A percentile compares a stretch with the other conserved stretches of the same genome.
phyloP scores from a whole-genome alignment of 2,797 vertebrate species.

The Epinephelus coioides region DNA sequence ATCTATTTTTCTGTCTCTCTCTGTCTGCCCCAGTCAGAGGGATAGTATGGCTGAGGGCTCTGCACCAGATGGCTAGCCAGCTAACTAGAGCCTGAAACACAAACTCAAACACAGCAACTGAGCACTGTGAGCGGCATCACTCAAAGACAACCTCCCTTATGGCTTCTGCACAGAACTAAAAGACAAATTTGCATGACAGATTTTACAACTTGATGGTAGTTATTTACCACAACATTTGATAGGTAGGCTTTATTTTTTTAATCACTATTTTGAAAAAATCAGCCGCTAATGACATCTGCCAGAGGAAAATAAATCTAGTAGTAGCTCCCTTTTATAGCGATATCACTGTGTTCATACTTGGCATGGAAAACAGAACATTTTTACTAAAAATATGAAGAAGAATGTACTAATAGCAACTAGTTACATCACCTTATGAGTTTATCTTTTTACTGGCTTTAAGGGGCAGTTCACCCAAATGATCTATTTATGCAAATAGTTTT shows the following conservation, averaged over 20 bases:
- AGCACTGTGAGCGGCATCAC: slow-evolving; percentile 42
- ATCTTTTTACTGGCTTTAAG: not conserved
- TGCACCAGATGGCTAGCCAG: slow-evolving; percentile 63
- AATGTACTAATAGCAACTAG: not conserved
- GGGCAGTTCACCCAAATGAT: not conserved
- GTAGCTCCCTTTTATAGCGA: not conserved
- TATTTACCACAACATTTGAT: not conserved
- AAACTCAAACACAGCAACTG: slow-evolving; percentile 51
- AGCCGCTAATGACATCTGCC: not conserved
- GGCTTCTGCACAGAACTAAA: slow-evolving; percentile 3
- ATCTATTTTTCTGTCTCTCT: slow-evolving; percentile 49
- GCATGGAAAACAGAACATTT: not conserved
- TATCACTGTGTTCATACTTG: not conserved
- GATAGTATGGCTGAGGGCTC: slow-evolving; percentile 57
- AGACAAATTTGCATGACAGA: slow-evolving; percentile 3
- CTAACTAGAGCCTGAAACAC: slow-evolving; percentile 69
- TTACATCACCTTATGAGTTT: not conserved
- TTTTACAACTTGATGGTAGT: not conserved
- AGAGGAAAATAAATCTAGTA: not conserved
- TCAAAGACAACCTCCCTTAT: slow-evolving; percentile 24
- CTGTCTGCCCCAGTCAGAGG: slow-evolving; percentile 58
- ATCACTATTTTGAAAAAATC: not conserved
- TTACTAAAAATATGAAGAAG: not conserved
- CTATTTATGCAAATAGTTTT: not conserved
- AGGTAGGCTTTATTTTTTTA: slow-evolving; percentile 4